Percentiles rank a stretch among this genome's conserved stretches.
These are phyloP conservation scores for Muscicapa comitata DNA, from an alignment of 2,797 vertebrate genomes.

Conservation along the genomic window DNA sequence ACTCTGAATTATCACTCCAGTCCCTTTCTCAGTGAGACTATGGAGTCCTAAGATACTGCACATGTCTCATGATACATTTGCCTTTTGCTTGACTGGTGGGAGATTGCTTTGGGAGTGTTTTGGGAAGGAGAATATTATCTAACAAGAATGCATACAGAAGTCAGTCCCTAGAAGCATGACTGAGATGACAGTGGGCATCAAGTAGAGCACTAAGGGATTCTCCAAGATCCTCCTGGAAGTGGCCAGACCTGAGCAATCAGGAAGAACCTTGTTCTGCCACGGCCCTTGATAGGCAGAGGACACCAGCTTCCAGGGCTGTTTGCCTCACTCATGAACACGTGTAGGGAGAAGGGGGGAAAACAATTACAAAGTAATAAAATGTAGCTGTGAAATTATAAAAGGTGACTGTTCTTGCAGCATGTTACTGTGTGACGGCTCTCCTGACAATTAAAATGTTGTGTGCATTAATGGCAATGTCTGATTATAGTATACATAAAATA, in stretches of 20 bases:
- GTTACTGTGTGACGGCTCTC: not conserved
- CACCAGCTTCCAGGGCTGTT: not conserved
- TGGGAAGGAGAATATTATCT: not conserved
- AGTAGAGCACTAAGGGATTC: not conserved
- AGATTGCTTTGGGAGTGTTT: not conserved
- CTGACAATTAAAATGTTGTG: not conserved
- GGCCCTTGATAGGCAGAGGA: not conserved
- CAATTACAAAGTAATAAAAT: not conserved
- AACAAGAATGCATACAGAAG: not conserved
- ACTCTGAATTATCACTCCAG: not conserved
- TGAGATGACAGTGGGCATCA: not conserved
- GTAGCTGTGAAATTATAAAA: not conserved
- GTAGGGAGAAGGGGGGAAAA: not conserved
- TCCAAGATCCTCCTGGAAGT: not conserved
- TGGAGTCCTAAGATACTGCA: not conserved
- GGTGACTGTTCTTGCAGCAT: rapidly evolving
- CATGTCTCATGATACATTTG: not conserved
- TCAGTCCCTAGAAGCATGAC: not conserved
- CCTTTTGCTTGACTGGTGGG: not conserved
- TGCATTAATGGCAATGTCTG: not conserved
- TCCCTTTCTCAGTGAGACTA: not conserved
- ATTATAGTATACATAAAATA: not conserved
- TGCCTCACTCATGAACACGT: not conserved
- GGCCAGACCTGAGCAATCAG: not conserved
- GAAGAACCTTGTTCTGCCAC: not conserved